Conservation (phyloP, 2,797 vertebrate species). For the Mionectes olivaceus region DNA sequence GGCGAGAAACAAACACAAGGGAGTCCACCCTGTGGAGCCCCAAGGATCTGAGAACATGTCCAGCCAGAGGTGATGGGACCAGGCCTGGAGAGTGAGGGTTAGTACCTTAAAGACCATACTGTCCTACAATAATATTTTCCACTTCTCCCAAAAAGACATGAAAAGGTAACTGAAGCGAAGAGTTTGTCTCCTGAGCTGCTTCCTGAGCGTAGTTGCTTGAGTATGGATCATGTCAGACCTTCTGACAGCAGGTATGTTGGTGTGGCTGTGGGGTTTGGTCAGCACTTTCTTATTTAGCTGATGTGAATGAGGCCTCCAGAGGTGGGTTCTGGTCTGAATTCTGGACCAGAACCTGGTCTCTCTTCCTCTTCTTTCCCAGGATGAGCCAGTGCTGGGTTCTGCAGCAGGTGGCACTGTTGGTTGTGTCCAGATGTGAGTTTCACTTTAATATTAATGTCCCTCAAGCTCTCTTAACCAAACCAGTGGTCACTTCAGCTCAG, state of each 20-base stretch:
- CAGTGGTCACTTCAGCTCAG: not conserved
- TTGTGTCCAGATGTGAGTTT: not conserved
- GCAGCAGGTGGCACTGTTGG: constrained; percentile 54
- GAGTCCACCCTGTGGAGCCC: not conserved
- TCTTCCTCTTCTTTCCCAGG: not conserved
- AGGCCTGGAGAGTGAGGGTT: not conserved
- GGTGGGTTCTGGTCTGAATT: not conserved
- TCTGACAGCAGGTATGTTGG: not conserved
- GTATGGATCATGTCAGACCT: not conserved
- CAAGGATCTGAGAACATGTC: not conserved
- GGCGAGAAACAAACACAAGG: not conserved
- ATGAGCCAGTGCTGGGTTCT: not conserved
- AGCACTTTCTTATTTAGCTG: not conserved
- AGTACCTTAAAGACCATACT: not conserved
- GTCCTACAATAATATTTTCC: not conserved
- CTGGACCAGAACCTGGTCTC: not conserved
- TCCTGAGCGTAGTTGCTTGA: not conserved
- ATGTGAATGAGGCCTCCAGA: not conserved
- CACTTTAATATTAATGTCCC: not conserved
- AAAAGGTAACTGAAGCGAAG: not conserved
- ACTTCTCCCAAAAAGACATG: not conserved
- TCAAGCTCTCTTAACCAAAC: not conserved
- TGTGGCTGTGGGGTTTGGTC: not conserved
- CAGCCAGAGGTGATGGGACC: not conserved
- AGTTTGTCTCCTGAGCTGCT: not conserved